Conservation (phyloP, 2,113 vertebrate species). For the Symphodus melops region DNA sequence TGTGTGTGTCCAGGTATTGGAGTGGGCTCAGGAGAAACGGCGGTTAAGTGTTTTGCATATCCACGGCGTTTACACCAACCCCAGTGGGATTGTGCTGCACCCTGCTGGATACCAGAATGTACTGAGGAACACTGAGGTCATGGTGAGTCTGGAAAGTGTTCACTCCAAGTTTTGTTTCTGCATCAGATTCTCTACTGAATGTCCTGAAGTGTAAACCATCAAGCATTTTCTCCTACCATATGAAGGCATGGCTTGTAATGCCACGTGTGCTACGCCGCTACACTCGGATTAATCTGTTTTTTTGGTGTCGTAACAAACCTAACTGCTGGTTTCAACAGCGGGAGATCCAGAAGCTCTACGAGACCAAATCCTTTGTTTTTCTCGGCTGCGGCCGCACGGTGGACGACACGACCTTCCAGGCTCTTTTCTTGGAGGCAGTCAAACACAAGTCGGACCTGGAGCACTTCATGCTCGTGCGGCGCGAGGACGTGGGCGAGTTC, state of each 20-base stretch:
- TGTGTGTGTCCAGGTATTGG: constrained; percentile 87
- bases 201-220: not conserved
- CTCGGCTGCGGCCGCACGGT: constrained; percentile 96
- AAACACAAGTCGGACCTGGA: constrained; percentile 96
- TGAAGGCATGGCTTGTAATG: not conserved
- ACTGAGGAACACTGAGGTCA: constrained; percentile 94
- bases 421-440: constrained; percentile 95
- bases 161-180: not conserved
- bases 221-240: not conserved
- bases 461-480: constrained; percentile 96
- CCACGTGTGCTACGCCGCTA: not conserved
- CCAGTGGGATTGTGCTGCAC: constrained; percentile 95
- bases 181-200: not conserved
- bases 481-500: constrained; percentile 93
- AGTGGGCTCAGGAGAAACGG: constrained; percentile 97
- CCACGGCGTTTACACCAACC: constrained; percentile 96
- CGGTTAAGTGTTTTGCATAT: constrained; percentile 94
- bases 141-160: constrained; percentile 84
- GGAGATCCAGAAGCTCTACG: constrained; percentile 97
- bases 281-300: not conserved
- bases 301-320: not conserved
- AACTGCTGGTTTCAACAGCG: constrained; percentile 76
- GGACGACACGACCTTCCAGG: constrained; percentile 98
- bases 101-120: constrained; percentile 96
- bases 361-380: constrained; percentile 96